Base-by-base conservation (phyloP, 64 coral and sea anemone genomes). In the Catalaphyllia jardinei region DNA sequence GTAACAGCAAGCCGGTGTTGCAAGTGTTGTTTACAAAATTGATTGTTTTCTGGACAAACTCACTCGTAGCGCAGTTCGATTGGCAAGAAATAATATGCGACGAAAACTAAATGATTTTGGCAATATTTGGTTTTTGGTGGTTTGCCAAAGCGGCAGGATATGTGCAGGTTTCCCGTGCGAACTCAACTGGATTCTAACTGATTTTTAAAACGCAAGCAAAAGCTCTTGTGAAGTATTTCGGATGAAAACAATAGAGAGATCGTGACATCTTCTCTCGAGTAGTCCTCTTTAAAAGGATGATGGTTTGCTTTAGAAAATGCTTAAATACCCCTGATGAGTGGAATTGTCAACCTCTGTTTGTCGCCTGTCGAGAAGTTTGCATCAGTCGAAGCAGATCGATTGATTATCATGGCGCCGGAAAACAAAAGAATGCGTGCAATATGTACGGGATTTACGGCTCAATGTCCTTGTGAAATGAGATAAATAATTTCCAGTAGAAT, bases 331-430 rank as follows among this genome's bases (percentile, higher is more conserved):
- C 81, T 67, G 39, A 67, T 15, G 35, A 33, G 14, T 13, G 50
- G 14, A 71, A 71, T 51, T 83, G 60, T 64, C 25, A 71, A 38
- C 2, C 50, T 50, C 24, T 29, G 5, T 28, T 3, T 4, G 33
- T 10, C 81, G 64, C 81, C 81, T 85, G 81, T 71, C 31, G 63
- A 14, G 33, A 71, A 51, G 1, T 51, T 39, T 85, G 22, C 51
- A 71, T 50, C 42, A 46, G 42, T 46, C 60, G 22, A 71, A 85
- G 29, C 62, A 4, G 81, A 85, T 27, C 8, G 30, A 83, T 22
- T 31, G 31, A 67, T 67, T 65, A 65, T 9, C 24, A 2, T 4
- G 3, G 0, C 33, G 24, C 33, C n/a, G n/a, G 22, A 67, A 83
- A 46, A 24, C 38, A 42, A 38, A n/a, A 42, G 38, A 19, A 49